Evolutionary conservation across 2,113 vertebrate species (phyloP), one percentile per base, ranked within the genome.

Genomic region (Mus spicilegus): DNA sequence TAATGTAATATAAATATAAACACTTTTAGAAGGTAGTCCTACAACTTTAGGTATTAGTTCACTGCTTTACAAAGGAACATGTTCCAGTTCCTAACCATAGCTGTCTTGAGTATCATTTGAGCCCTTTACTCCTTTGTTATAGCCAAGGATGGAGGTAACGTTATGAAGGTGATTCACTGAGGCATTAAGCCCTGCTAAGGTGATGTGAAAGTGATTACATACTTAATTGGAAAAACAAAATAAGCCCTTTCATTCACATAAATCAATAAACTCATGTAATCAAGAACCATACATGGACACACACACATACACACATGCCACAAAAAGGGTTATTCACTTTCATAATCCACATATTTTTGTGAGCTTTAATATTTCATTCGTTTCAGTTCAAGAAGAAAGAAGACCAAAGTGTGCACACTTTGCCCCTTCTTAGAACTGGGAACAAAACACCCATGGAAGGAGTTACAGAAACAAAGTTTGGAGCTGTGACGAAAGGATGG

Each of bases 151-250:
- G 39, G 20, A 95, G 72, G 95, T 77, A 69, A 46, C 28, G 86
- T 96, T 94, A 93, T 89, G 33, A 75, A 95, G 76, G 28, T 80
- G 30, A 93, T 95, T 91, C 42, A 42, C 82, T 82, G 90, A 90
- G 73, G 72, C 65, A 46, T 89, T 91, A 96, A 54, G 78, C 87
- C 0, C 36, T 46, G 16, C 36, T 24, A 17, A 30, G 80, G 17
- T 42, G 84, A 87, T 42, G 65, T 96, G 16, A 89, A 96, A 97
- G 91, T 49, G 36, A 51, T 77, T 87, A 91, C 67, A 90, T 84
- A 36, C 2, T 89, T 78, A 93, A 92, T 12, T 89, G 26, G 56
- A 92, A 90, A 93, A n/a, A 67, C 58, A 95, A 93, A 85, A 14
- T 11, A 2, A 28, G 0, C 0, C 4, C 36, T 96, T 98, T 77